Conservation (phyloP, 2,113 vertebrate genomes). For the Lanius ludovicianus region DNA sequence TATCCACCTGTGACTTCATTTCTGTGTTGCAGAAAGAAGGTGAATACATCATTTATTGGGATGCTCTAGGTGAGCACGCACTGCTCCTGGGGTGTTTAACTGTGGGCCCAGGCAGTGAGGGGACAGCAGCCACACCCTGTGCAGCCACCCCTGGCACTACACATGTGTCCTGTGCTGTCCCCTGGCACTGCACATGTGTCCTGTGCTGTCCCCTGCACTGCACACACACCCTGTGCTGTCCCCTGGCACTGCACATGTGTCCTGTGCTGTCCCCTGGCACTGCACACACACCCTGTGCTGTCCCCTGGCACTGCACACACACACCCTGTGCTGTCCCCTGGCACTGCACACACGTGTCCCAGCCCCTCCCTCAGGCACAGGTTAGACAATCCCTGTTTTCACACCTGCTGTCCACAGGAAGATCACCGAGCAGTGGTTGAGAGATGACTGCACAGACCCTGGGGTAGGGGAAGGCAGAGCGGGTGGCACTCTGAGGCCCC, state of each 20-base stretch:
- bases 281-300: no score
- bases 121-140: no score
- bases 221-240: no score
- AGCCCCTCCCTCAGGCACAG: neutral
- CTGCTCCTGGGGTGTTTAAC: accelerated
- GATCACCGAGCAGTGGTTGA: neutral
- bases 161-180: no score
- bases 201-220: no score
- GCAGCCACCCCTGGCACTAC: no score
- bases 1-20: neutral
- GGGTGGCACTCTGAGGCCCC: no score
- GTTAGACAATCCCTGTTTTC: neutral
- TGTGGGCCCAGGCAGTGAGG: accelerated
- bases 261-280: no score
- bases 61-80: accelerated
- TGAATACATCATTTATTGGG: neutral
- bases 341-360: accelerated
- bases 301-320: no score
- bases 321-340: neutral
- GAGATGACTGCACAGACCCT: no score
- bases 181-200: no score
- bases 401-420: neutral
- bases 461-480: neutral
- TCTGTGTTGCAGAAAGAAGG: neutral
- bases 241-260: no score